These are phyloP conservation scores for Zaprionus lineosus DNA, from an alignment of 2,888 invertebrate genomes.

Conservation along the genomic window DNA sequence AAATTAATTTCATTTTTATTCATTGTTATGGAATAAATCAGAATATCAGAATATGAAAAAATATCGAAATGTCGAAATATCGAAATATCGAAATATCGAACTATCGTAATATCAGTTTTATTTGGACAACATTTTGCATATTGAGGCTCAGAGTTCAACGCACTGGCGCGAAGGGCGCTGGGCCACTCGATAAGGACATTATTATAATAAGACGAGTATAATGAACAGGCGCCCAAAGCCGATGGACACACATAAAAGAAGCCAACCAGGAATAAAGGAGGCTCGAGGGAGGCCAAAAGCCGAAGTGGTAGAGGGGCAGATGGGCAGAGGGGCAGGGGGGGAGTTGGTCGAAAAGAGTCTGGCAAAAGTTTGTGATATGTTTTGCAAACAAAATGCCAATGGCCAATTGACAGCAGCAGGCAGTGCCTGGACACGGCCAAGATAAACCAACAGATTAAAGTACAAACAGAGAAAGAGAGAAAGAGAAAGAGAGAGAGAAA, in stretches of 20 bases:
- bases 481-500: slow-evolving; percentile 4
- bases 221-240: slow-evolving; percentile 62
- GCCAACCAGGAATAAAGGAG: no score
- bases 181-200: slow-evolving; percentile 67
- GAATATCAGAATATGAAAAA: no score
- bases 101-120: slow-evolving; percentile 53
- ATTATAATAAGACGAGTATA: slow-evolving; percentile 62
- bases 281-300: no score
- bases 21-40: slow-evolving; percentile 63
- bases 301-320: neutral
- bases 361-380: slow-evolving; percentile 71
- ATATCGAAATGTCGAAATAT: no score
- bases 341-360: slow-evolving; percentile 31
- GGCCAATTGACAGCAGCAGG: slow-evolving; percentile 67
- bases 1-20: slow-evolving; percentile 72
- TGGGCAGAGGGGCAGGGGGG: slow-evolving; percentile 1
- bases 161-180: no score
- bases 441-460: slow-evolving; percentile 59
- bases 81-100: no score
- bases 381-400: slow-evolving; percentile 73
- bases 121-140: slow-evolving; percentile 31
- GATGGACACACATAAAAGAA: slow-evolving; percentile 42
- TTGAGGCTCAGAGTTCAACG: slow-evolving; percentile 50
- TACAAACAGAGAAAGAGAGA: slow-evolving; percentile 45
- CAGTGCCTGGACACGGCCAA: slow-evolving; percentile 34